These are phyloP conservation scores for Australoheros scitulus DNA, from an alignment of 2,113 vertebrate genomes.

Conservation along the genomic window DNA sequence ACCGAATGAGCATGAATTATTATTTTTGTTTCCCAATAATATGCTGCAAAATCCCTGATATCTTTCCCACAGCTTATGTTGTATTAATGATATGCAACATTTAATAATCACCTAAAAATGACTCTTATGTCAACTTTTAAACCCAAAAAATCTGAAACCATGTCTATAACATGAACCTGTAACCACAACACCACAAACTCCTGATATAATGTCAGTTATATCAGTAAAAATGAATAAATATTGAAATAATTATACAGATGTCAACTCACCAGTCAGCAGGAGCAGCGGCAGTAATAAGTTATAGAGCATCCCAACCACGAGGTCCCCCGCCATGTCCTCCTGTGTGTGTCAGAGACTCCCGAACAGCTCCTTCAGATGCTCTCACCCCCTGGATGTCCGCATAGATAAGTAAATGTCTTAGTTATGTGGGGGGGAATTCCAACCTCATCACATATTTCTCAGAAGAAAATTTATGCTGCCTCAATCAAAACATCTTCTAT, in stretches of 20 bases:
- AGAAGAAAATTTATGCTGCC: background rate
- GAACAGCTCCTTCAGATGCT: constrained; percentile 17
- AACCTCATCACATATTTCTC: constrained; percentile 50
- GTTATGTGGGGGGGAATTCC: constrained; percentile 40
- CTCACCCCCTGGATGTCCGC: background rate
- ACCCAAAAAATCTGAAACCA: background rate
- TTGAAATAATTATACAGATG: background rate
- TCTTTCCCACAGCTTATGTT: background rate
- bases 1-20: background rate
- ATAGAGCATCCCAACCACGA: constrained; percentile 72
- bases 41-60: background rate
- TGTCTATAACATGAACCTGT: background rate
- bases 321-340: constrained; percentile 64
- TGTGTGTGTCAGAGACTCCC: constrained; percentile 22
- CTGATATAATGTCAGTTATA: background rate
- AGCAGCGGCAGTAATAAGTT: constrained; percentile 71
- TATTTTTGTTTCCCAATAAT: background rate
- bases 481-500: constrained; percentile 44
- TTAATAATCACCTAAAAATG: background rate
- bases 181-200: background rate
- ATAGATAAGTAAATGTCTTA: constrained; percentile 2
- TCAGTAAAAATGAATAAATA: background rate
- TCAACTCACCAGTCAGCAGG: constrained; percentile 75
- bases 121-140: background rate
- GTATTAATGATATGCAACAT: background rate